phyloP scores from a whole-genome alignment of 2,797 vertebrate species.

The Mormyrus hasselquistii region DNA sequence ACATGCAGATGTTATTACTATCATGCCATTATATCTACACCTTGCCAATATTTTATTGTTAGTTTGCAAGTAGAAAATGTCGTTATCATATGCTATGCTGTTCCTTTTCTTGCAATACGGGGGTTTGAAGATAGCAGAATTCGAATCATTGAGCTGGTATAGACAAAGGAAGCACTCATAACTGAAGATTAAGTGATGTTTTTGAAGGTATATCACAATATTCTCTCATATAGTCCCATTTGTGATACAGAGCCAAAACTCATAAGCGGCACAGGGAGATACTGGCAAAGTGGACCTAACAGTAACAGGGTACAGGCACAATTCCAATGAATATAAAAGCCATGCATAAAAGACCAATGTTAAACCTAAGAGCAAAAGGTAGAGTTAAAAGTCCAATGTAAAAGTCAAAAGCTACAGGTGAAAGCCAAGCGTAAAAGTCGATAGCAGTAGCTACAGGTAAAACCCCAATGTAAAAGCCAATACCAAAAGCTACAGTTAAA shows the following conservation, averaged over 20 bases:
- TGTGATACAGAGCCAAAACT: neutral
- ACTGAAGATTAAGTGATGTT: neutral
- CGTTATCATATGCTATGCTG: neutral
- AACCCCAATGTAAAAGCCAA: neutral
- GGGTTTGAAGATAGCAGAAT: neutral
- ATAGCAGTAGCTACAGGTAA: neutral
- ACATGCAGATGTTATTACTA: neutral
- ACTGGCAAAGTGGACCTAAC: neutral
- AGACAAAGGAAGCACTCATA: neutral
- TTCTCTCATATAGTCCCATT: neutral
- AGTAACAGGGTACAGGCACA: neutral
- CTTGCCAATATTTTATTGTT: neutral
- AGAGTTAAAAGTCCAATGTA: neutral
- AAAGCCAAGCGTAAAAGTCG: neutral
- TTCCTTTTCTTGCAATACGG: neutral
- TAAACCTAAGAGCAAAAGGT: neutral
- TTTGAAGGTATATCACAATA: neutral
- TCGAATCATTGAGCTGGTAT: neutral
- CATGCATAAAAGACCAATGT: neutral
- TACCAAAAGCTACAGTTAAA: neutral
- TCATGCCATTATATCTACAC: neutral
- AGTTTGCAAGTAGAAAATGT: neutral
- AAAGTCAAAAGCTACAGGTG: neutral
- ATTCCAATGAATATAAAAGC: neutral
- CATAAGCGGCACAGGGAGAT: neutral